A percentile compares a stretch with the other conserved stretches of the same genome.
phyloP scores from a whole-genome alignment of 2,113 vertebrate species.

The Daboia siamensis region DNA sequence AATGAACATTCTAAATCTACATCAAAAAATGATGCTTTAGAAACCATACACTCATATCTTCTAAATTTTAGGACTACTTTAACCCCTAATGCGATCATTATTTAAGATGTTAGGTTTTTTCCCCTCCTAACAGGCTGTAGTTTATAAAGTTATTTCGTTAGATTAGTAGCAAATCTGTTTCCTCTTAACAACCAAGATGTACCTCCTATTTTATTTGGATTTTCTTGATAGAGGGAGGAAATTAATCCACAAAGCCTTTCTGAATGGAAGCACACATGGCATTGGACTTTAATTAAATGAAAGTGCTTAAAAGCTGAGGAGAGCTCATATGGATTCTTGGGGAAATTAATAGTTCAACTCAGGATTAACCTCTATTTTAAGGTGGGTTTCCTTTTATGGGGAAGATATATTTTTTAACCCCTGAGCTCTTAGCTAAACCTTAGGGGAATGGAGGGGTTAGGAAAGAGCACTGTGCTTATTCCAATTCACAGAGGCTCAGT shows the following conservation, averaged over 20 bases:
- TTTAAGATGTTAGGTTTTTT: not conserved
- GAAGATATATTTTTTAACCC: not conserved
- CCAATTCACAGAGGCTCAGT: not conserved
- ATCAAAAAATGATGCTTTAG: too few relatives aligned
- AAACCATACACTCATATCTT: not conserved
- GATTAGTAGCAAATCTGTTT: not conserved
- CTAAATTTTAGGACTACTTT: not conserved
- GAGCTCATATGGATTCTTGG: not conserved
- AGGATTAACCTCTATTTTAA: not conserved
- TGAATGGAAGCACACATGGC: not conserved
- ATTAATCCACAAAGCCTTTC: not conserved
- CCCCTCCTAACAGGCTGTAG: too few relatives aligned
- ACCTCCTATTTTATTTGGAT: not conserved
- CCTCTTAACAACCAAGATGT: not conserved
- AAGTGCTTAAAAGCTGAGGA: not conserved
- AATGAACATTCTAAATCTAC: too few relatives aligned
- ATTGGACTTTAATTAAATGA: not conserved
- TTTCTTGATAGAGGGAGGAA: not conserved
- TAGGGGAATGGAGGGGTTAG: not conserved
- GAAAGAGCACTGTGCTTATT: not conserved
- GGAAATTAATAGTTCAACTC: not conserved
- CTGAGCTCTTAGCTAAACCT: not conserved
- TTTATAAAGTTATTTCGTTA: not conserved
- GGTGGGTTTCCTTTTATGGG: not conserved
- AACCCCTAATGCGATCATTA: not conserved